Evolutionary conservation across 2,888 invertebrate genomes (phyloP).

Genomic region (Pimpla rufipes): DNA sequence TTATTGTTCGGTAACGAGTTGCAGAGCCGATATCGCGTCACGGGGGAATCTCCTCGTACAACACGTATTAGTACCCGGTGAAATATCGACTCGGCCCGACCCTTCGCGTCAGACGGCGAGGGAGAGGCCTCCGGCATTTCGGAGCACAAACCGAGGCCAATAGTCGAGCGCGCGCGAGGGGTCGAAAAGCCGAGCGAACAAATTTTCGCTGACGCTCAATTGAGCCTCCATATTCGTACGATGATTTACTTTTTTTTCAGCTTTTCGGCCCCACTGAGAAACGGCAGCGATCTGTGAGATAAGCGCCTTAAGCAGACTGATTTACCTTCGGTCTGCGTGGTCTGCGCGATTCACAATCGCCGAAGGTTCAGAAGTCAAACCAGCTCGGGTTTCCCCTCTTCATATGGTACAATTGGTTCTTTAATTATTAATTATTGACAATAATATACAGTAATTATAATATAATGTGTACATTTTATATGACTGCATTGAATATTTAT

Average conservation of each 20-base stretch:
- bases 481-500: no score
- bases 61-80: slow-evolving; percentile 14
- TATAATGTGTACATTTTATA: no score
- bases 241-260: slow-evolving; percentile 1
- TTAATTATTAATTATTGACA: no score
- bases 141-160: background rate
- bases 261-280: background rate
- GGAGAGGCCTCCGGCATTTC: background rate
- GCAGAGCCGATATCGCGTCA: slow-evolving; percentile 11
- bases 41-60: slow-evolving; percentile 8
- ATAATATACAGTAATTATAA: no score
- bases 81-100: background rate
- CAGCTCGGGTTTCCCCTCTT: no score
- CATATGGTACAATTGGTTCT: no score
- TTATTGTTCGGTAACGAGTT: slow-evolving; percentile 36
- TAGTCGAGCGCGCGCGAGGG: background rate
- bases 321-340: no score
- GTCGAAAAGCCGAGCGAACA: background rate
- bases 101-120: background rate
- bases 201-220: background rate
- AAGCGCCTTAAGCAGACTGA: slow-evolving; percentile 14
- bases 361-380: background rate
- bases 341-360: no score
- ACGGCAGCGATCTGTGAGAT: no score
- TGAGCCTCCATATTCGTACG: background rate